Conservation (phyloP, 1,140 invertebrate genomes). For the Diuraphis noxia region DNA sequence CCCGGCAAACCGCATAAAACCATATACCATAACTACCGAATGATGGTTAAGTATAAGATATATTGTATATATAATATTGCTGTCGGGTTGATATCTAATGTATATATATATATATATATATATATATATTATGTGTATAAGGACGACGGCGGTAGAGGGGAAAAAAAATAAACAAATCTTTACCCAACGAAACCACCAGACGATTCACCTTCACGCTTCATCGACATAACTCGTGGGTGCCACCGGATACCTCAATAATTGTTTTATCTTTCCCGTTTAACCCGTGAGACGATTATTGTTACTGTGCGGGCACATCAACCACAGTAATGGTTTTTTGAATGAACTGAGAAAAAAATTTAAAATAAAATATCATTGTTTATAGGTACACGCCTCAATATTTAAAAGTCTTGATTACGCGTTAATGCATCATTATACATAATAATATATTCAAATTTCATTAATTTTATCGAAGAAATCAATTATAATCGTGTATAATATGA, state of each 20-base stretch:
- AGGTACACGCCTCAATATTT: too few species aligned
- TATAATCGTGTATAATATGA: not conserved
- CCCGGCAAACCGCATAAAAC: conserved; percentile 28
- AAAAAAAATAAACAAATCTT: conserved; percentile 46
- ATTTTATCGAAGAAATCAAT: not conserved
- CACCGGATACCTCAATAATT: conserved; percentile 47
- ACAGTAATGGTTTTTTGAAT: not conserved
- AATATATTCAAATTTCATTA: not conserved
- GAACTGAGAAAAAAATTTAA: not conserved
- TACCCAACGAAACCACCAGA: conserved; percentile 32
- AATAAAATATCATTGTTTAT: not conserved
- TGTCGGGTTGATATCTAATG: not conserved
- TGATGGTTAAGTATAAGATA: not conserved
- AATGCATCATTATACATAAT: not conserved
- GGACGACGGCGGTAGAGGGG: not conserved
- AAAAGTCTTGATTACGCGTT: not conserved
- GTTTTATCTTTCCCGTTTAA: conserved; percentile 9
- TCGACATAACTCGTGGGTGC: conserved; percentile 45
- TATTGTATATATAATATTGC: not conserved
- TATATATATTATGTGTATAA: not conserved
- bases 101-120: not conserved
- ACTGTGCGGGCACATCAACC: not conserved
- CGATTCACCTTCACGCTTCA: conserved; percentile 51
- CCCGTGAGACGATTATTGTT: conserved; percentile 14
- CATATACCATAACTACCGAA: conserved; percentile 41